Percentiles rank a stretch among this genome's conserved stretches.
phyloP scores from a whole-genome alignment of 2,888 invertebrate species.

The Polymixis lichenea region DNA sequence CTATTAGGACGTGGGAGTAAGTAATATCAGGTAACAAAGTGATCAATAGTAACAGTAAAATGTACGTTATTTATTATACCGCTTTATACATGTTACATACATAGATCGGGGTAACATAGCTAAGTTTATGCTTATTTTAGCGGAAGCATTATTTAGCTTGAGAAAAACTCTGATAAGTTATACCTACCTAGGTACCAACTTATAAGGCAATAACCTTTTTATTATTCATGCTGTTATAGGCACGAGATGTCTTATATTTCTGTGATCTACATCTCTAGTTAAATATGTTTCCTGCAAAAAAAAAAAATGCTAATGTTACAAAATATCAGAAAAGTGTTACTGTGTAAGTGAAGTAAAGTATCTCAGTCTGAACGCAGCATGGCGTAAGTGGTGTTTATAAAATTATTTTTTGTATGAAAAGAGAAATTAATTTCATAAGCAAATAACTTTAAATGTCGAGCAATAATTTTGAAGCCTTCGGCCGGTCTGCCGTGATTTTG shows the following conservation, averaged over 20 bases:
- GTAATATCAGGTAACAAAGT: conserved; percentile 47
- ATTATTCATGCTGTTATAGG: neutral
- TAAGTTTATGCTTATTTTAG: conserved; percentile 22
- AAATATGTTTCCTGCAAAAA: conserved; percentile 29
- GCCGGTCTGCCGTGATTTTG: conserved; percentile 79
- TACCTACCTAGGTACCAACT: neutral
- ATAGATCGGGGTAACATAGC: conserved; percentile 40
- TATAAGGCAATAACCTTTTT: conserved; percentile 3
- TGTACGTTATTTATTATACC: conserved; percentile 47
- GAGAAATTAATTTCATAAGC: conserved; percentile 67
- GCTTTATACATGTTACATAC: conserved; percentile 54
- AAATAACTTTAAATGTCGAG: conserved; percentile 76
- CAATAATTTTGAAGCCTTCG: conserved; percentile 85
- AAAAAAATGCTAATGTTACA: conserved; percentile 17
- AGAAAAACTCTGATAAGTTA: neutral
- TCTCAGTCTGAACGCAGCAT: conserved; percentile 44
- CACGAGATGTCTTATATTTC: neutral
- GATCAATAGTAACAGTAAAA: conserved; percentile 45
- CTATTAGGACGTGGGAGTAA: neutral
- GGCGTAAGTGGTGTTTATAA: conserved; percentile 59
- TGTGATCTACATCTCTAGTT: conserved; percentile 22
- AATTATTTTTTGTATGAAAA: conserved; percentile 68
- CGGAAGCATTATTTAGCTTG: conserved; percentile 50
- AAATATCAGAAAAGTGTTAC: conserved; percentile 39
- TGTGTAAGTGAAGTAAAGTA: conserved; percentile 26